These are phyloP conservation scores for Temnothorax nylanderi DNA, from an alignment of 1,140 invertebrate species.

Conservation along the genomic window DNA sequence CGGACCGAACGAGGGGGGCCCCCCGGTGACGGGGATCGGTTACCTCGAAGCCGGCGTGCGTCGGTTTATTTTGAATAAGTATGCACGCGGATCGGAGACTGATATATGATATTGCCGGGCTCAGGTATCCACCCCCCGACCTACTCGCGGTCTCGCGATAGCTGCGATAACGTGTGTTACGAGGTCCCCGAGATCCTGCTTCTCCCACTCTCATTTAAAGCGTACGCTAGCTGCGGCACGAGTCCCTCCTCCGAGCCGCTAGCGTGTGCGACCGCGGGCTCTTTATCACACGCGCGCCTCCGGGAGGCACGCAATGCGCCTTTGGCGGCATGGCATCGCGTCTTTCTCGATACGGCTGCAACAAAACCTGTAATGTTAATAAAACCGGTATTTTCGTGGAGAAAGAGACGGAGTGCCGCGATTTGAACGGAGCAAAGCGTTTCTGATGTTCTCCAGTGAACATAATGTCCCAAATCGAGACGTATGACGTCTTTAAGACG, in stretches of 20 bases:
- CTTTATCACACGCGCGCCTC: neutral
- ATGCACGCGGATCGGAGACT: neutral
- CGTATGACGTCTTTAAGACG: too few relatives aligned
- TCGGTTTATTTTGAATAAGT: neutral
- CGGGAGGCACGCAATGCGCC: neutral
- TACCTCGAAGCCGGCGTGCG: too few relatives aligned
- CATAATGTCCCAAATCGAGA: too few relatives aligned
- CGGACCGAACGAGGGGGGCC: too few relatives aligned
- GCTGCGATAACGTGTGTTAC: neutral
- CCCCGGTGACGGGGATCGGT: too few relatives aligned
- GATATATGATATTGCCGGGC: neutral
- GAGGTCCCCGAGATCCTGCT: neutral
- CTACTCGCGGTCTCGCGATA: neutral
- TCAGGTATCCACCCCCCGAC: neutral
- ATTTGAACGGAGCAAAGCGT: too few relatives aligned
- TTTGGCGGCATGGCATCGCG: neutral
- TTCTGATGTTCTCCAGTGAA: neutral
- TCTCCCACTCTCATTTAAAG: slow-evolving; percentile 9
- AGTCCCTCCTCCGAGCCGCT: neutral
- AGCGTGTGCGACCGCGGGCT: neutral
- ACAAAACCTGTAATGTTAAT: neutral
- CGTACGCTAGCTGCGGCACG: neutral
- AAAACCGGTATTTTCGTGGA: neutral
- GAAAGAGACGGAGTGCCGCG: neutral
- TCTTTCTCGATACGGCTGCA: neutral